Conservation (phyloP, 2,888 invertebrate genomes). For the Cremastinae sp. region DNA sequence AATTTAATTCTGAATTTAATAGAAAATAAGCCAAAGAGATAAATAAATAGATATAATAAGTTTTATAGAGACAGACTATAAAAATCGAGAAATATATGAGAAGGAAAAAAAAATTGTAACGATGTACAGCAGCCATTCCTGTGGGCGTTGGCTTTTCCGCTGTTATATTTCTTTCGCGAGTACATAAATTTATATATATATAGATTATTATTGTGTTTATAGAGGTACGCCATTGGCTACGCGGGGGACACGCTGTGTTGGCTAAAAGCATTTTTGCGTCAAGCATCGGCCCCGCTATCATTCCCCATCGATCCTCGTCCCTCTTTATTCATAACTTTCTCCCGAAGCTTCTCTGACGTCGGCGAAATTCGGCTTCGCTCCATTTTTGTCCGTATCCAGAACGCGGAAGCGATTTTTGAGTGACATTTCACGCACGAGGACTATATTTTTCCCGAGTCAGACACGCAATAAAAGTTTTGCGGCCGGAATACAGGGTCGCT, state of each 20-base stretch:
- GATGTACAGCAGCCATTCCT: conserved; percentile 51
- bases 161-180: conserved; percentile 2
- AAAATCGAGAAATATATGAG: conserved; percentile 35
- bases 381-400: conserved; percentile 47
- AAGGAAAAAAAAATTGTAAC: conserved; percentile 39
- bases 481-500: conserved; percentile 13
- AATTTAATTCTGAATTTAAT: no score
- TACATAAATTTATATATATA: neutral
- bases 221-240: conserved; percentile 22
- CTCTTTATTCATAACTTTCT: conserved; percentile 75
- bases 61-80: neutral
- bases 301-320: conserved; percentile 78
- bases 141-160: conserved; percentile 49
- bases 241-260: conserved; percentile 72
- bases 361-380: conserved; percentile 29
- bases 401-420: conserved; percentile 17
- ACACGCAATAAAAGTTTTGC: no score
- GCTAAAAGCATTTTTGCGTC: conserved; percentile 80
- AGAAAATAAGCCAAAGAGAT: no score
- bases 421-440: conserved; percentile 26
- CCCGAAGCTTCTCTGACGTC: conserved; percentile 27
- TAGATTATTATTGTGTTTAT: conserved; percentile 12
- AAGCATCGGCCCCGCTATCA: conserved; percentile 75
- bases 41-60: conserved; percentile 2
- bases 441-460: conserved; percentile 33